These are phyloP conservation scores for Orycteropus afer DNA, from an alignment of 2,113 vertebrate species.

Conservation along the genomic window DNA sequence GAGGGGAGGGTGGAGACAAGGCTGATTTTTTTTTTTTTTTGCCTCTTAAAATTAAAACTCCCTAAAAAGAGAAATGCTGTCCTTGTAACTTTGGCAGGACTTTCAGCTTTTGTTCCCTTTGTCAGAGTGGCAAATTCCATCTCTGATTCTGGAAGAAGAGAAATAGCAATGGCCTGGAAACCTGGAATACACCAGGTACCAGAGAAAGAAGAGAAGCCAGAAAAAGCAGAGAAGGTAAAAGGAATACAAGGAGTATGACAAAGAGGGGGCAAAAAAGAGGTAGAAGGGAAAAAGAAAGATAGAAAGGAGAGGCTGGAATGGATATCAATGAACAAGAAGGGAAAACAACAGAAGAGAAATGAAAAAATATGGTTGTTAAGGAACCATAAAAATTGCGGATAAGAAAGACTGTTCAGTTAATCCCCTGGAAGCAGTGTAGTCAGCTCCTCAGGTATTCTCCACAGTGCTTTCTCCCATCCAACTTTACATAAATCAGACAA, in stretches of 20 bases:
- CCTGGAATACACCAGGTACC: neutral
- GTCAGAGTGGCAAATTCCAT: conserved; percentile 21
- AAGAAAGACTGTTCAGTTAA: neutral
- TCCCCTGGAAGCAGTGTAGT: neutral
- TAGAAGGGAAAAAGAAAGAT: neutral
- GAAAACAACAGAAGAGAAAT: neutral
- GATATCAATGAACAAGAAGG: neutral
- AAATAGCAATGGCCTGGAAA: neutral
- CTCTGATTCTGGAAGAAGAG: conserved; percentile 49
- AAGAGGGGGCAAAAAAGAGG: neutral
- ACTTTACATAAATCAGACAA: neutral
- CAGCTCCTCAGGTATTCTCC: neutral
- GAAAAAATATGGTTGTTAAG: neutral
- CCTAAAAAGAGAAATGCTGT: conserved; percentile 73
- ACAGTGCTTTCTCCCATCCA: neutral
- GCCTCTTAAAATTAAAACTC: conserved; percentile 57
- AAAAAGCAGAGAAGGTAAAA: neutral
- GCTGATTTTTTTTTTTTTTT: neutral
- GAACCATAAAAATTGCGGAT: neutral
- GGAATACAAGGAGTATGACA: neutral
- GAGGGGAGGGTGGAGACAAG: conserved; percentile 35
- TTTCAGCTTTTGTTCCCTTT: conserved; percentile 48
- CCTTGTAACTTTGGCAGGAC: conserved; percentile 71
- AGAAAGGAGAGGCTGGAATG: neutral
- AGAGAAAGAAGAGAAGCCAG: neutral